Evolutionary conservation across 2,797 vertebrate species (phyloP), one percentile per base, ranked within the genome.

Genomic region (Enteromius unitaeniatus): DNA sequence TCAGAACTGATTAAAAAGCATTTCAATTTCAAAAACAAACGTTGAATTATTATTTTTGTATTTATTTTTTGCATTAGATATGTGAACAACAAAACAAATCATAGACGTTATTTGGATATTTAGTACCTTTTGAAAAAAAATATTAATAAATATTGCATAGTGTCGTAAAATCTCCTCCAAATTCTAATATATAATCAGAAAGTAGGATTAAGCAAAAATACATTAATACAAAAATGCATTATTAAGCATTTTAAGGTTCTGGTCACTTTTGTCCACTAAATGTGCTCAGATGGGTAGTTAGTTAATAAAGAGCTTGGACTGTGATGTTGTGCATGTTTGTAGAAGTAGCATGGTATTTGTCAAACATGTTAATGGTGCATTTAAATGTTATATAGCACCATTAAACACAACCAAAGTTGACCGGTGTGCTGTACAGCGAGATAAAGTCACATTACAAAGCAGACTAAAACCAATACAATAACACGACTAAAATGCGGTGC

Each of bases 281-380:
- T n/a, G n/a, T 1, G 15, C 15, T 15, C 47, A 17, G 47, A 49
- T 6, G 47, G 47, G 15, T 40, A 40, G 37, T 34, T 34, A 34
- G 34, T 40, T 40, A 40, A 40, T 6, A 7, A 77, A 26, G 23
- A 62, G 75, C 55, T 28, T 45, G 15, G n/a, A 45, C 26, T 62
- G 55, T 6, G n/a, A 13, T 10, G 2, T 47, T 21, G 28, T 31
- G 74, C 58, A 31, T 47, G 70, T 40, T 47, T 76, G 40, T 85
- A 58, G 45, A 64, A 37, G 13, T 28, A 49, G 83, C 80, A 85
- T 79, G 74, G 31, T 78, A 53, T 21, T 58, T 9, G 14, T 47
- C 68, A 26, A 70, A 75, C 70, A 53, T 13, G 4, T 65, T 72
- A 26, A 69, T 72, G 55, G 28, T 81, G 28, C 62, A 31, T 64